These are phyloP conservation scores for Poliocrania exsul DNA, from an alignment of 2,797 vertebrate genomes.

Conservation along the genomic window DNA sequence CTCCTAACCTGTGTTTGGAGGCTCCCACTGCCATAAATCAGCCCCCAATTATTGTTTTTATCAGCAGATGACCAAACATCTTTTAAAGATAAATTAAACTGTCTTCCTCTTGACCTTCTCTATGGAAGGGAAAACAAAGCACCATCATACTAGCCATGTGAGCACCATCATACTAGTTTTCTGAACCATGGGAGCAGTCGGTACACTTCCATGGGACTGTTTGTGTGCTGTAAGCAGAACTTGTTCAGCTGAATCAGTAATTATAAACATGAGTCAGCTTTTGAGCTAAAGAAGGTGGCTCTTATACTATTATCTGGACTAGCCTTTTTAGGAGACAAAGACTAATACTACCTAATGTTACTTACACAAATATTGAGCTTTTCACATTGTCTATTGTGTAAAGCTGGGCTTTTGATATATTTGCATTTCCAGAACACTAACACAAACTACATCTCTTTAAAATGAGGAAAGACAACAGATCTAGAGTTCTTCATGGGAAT, in stretches of 20 bases:
- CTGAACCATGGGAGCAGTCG: not conserved
- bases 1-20: not conserved
- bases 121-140: not conserved
- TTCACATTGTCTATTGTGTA: not conserved
- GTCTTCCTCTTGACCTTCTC: not conserved
- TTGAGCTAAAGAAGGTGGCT: slow-evolving; percentile 29
- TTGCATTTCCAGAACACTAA: slow-evolving; percentile 37
- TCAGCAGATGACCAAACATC: not conserved
- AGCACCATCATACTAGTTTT: not conserved
- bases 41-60: not conserved
- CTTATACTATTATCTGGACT: slow-evolving; percentile 13
- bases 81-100: not conserved
- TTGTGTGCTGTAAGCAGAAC: not conserved
- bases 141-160: not conserved
- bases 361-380: slow-evolving; percentile 43
- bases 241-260: slow-evolving; percentile 25
- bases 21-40: not conserved
- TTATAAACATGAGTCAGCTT: slow-evolving; percentile 46
- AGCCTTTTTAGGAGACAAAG: slow-evolving; percentile 37
- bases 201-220: not conserved
- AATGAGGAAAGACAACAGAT: not conserved
- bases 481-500: not conserved
- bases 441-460: not conserved
- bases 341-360: slow-evolving; percentile 20
- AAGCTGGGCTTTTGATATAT: not conserved